Base-by-base conservation (phyloP, 1,140 invertebrate genomes). In the Periplaneta americana region DNA sequence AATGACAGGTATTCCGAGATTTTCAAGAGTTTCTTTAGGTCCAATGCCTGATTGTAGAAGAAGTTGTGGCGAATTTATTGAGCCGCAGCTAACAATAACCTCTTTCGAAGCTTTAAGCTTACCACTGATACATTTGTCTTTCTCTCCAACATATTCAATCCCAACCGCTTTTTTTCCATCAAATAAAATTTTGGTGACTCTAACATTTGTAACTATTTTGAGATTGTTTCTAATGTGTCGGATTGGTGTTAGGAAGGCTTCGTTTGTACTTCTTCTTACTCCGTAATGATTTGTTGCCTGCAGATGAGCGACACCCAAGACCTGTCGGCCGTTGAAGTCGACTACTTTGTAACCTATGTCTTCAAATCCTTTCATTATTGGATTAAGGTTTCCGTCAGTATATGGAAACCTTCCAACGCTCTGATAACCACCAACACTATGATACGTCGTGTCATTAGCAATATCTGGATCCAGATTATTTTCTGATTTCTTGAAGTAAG, bases 21-120 rank as follows among this genome's bases (percentile, higher is more conserved):
- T 90, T 75, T 92, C 86, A 3, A 98, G 88, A 83, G 95, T 92
- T 34, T 92, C 87, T 80, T 86, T 89, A 0, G 94, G 94, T 8
- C 95, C 95, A 36, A 96, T 91, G 31, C 95, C 95, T 2, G 94
- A 95, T 0, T 95, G 84, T 91, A 95, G 92, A 1, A 96, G 86
- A 11, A 96, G 80, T 84, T 94, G 92, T 2, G 94, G 92, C 0
- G 92, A 91, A 83, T 94, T 93, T 17, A 95, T 91, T 1, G 92
- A 89, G 9, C 94, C 94, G 0, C 91, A 93, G 0, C 92, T 92
- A 17, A 95, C 74, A 39, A 95, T 90, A 0, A 95, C 90, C 87
- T 95, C 94, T 82, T 93, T 93, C 4, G 86, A 87, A 0, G 89
- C 90, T 11, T 87, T 88, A 0, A 91, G 88, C 34, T 85, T 85